Evolutionary conservation across 2,797 vertebrate genomes (phyloP).

Genomic region (Ibycter americanus): DNA sequence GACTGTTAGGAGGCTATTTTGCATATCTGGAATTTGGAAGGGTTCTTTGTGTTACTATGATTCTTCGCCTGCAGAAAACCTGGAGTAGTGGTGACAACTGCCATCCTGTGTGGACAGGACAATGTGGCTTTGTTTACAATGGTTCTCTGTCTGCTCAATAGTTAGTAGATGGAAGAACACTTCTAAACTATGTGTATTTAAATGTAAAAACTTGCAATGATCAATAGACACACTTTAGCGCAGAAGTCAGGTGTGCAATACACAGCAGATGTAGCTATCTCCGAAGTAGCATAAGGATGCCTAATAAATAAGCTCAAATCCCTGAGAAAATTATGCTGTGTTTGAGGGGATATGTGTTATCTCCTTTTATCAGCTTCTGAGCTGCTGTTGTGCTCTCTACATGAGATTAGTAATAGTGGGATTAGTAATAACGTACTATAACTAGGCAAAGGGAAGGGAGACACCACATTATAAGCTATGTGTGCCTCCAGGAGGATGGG

Average conservation of each 20-base stretch:
- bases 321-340: neutral
- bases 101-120: neutral
- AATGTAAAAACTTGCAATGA: neutral
- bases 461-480: neutral
- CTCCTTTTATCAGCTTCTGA: constrained; percentile 35
- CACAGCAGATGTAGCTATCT: neutral
- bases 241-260: neutral
- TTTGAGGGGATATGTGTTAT: constrained; percentile 36
- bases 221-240: neutral
- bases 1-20: neutral
- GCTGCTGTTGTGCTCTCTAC: constrained; percentile 16
- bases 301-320: constrained; percentile 52
- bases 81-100: neutral
- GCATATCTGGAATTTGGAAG: neutral
- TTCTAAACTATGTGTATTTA: neutral
- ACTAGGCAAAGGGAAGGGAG: neutral
- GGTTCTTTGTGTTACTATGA: neutral
- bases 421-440: constrained; percentile 16
- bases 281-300: neutral
- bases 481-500: neutral
- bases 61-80: neutral
- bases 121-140: neutral
- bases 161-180: neutral
- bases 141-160: neutral
- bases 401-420: constrained; percentile 28